Evolutionary conservation across 2,113 vertebrate species (phyloP).

Genomic region (Misgurnus mizolepis): DNA sequence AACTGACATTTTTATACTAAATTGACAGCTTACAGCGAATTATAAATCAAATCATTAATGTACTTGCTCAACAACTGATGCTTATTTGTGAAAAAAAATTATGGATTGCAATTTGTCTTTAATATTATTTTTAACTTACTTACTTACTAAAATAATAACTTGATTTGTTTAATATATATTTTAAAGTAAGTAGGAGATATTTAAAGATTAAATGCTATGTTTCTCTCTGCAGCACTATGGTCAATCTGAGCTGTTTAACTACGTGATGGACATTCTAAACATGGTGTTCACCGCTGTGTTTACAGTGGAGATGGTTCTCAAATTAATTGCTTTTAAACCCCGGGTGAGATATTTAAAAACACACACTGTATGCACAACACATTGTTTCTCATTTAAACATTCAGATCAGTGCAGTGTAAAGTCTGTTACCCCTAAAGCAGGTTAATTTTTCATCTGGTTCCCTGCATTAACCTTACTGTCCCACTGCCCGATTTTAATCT

Average conservation of each 20-base stretch:
- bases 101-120: too few relatives aligned
- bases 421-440: background rate
- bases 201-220: background rate
- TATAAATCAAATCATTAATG: too few relatives aligned
- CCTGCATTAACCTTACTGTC: conserved; percentile 55
- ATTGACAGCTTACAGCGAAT: too few relatives aligned
- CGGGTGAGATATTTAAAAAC: conserved; percentile 81
- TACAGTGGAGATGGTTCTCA: conserved; percentile 98
- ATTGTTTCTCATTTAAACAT: background rate
- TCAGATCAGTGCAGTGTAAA: background rate
- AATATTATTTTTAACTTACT: too few relatives aligned
- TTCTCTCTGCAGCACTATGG: conserved; percentile 84
- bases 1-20: too few relatives aligned
- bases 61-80: too few relatives aligned
- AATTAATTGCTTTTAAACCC: conserved; percentile 98
- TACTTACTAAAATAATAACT: too few relatives aligned
- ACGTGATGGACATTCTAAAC: conserved; percentile 97
- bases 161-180: too few relatives aligned
- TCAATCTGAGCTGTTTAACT: conserved; percentile 92
- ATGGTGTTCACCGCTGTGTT: conserved; percentile 99
- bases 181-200: too few relatives aligned
- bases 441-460: background rate
- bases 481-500: background rate
- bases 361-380: background rate
- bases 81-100: too few relatives aligned